Evolutionary conservation across 2,888 invertebrate genomes (phyloP).

Genomic region (Agonopterix subpropinquella): DNA sequence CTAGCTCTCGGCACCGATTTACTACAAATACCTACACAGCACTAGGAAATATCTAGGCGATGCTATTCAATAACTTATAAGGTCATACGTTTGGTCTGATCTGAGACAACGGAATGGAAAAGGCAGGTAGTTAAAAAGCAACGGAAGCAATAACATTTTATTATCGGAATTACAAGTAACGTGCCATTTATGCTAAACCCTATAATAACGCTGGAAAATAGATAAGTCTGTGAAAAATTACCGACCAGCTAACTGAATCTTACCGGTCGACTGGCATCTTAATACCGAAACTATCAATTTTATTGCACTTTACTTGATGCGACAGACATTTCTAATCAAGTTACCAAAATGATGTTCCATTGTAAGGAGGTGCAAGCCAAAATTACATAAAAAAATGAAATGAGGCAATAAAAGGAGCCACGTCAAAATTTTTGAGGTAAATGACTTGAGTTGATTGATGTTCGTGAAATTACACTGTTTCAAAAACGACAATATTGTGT

Average conservation of each 20-base stretch:
- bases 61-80: slow-evolving; percentile 9
- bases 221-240: no score
- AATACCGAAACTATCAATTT: no score
- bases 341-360: slow-evolving; percentile 5
- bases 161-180: no score
- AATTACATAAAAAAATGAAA: slow-evolving; percentile 54
- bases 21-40: slow-evolving; percentile 9
- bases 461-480: slow-evolving; percentile 53
- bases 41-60: slow-evolving; percentile 3
- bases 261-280: no score
- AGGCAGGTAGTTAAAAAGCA: no score
- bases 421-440: slow-evolving; percentile 58
- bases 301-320: background rate
- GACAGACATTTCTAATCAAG: slow-evolving; percentile 8
- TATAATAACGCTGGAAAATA: no score
- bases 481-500: slow-evolving; percentile 45
- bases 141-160: no score
- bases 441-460: slow-evolving; percentile 67
- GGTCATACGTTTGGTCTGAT: slow-evolving; percentile 10
- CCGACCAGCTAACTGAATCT: no score
- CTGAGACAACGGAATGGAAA: slow-evolving; percentile 9
- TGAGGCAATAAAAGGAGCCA: slow-evolving; percentile 53
- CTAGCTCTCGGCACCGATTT: slow-evolving; percentile 30
- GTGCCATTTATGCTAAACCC: no score
- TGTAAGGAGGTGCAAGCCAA: slow-evolving; percentile 11